These are phyloP conservation scores for Anhinga rufa DNA, from an alignment of 2,113 vertebrate genomes.

Conservation along the genomic window DNA sequence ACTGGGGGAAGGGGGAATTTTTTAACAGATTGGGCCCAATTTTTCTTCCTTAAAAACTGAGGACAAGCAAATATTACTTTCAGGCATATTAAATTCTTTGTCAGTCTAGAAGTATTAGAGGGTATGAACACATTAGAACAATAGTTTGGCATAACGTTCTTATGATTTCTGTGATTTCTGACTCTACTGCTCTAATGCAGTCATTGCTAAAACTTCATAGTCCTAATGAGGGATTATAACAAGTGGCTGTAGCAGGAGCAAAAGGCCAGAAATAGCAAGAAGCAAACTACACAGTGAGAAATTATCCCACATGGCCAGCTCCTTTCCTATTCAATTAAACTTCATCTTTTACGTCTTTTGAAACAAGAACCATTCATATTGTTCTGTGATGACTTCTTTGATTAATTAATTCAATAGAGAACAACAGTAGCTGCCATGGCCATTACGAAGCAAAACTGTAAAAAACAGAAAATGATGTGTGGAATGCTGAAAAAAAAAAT, in stretches of 20 bases:
- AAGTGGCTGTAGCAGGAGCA: neutral
- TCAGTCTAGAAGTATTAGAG: neutral
- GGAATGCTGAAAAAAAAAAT: neutral
- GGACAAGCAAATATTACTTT: neutral
- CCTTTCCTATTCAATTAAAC: neutral
- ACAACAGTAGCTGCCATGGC: neutral
- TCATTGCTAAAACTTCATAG: neutral
- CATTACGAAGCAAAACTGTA: neutral
- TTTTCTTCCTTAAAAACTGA: neutral
- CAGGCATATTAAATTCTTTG: neutral
- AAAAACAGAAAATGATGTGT: neutral
- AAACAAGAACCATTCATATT: neutral
- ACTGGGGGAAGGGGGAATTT: neutral
- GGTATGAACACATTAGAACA: neutral
- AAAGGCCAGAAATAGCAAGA: neutral
- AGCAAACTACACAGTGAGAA: neutral
- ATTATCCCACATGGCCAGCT: neutral
- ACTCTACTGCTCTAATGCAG: neutral
- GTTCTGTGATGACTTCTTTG: neutral
- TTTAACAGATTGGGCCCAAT: neutral
- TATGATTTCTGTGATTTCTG: neutral
- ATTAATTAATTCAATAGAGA: neutral
- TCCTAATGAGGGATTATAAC: neutral
- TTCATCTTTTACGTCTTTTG: neutral
- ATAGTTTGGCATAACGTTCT: neutral